Conservation (phyloP, 2,113 vertebrate species). For the Cairina moschata region DNA sequence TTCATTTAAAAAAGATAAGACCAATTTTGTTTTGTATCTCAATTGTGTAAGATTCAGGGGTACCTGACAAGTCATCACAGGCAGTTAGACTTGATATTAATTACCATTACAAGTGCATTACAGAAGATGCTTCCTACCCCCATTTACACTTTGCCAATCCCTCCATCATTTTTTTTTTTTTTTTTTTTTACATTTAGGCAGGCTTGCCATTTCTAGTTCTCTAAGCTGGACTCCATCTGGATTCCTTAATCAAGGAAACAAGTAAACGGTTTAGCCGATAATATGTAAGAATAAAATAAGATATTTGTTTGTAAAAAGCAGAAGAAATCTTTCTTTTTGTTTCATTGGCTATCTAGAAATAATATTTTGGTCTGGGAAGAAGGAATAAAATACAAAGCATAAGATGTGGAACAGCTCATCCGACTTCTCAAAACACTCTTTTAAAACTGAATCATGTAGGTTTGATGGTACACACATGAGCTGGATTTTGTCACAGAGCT, state of each 20-base stretch:
- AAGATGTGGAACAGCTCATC: not conserved
- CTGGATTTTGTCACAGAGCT: not conserved
- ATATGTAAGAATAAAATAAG: not conserved
- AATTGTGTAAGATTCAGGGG: not conserved
- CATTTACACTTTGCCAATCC: not conserved
- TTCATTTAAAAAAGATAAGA: not conserved
- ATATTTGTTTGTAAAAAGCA: not conserved
- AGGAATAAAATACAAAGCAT: not conserved
- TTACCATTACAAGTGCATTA: not conserved
- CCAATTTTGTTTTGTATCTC: not conserved
- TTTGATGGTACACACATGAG: not conserved
- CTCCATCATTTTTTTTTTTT: not conserved
- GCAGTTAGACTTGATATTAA: not conserved
- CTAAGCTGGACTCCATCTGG: not conserved
- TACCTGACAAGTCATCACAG: not conserved
- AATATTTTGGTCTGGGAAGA: not conserved
- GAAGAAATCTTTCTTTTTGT: not conserved
- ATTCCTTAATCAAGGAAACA: not conserved
- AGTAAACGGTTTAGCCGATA: not conserved
- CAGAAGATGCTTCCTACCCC: rapidly evolving
- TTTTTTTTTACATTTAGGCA: not conserved
- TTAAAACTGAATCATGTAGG: not conserved
- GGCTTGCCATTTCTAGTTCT: not conserved
- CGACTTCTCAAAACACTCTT: conserved; percentile 15
- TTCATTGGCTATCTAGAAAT: not conserved